phyloP scores from a whole-genome alignment of 2,113 vertebrate genomes.

The Pelobates fuscus region DNA sequence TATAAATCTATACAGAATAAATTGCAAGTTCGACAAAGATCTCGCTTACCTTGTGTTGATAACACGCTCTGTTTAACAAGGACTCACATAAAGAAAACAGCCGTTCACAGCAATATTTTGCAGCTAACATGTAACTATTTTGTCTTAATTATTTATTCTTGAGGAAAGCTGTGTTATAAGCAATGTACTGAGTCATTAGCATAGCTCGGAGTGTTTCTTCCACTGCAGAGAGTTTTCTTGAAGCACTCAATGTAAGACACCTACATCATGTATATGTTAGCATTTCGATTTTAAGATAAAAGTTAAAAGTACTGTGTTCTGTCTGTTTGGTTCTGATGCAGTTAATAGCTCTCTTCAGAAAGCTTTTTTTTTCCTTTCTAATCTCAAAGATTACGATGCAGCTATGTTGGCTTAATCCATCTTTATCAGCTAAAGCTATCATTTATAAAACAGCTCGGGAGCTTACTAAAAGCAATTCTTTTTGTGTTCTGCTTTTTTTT shows the following conservation, averaged over 20 bases:
- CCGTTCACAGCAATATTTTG: not conserved
- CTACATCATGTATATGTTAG: not conserved
- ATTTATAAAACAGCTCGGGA: conserved; percentile 18
- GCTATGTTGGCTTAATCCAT: conserved; percentile 32
- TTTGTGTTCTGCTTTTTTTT: conserved; percentile 1
- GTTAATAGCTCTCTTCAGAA: conserved; percentile 26
- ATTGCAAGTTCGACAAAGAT: too few species aligned
- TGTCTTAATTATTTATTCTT: not conserved
- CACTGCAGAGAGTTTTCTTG: not conserved
- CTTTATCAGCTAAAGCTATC: conserved; percentile 38
- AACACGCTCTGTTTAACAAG: too few species aligned
- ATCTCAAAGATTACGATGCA: conserved; percentile 37
- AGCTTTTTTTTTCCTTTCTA: conserved; percentile 31
- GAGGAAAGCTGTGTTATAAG: not conserved
- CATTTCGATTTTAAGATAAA: not conserved
- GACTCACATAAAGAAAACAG: not conserved
- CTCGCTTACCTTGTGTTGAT: too few species aligned
- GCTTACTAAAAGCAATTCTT: conserved; percentile 26
- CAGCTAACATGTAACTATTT: not conserved
- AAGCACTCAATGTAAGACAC: not conserved
- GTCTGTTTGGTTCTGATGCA: not conserved
- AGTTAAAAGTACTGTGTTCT: not conserved
- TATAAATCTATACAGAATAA: too few species aligned
- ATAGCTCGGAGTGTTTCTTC: not conserved
- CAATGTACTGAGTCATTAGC: not conserved